Evolutionary conservation across 2,888 invertebrate species (phyloP).

Genomic region (Elegia similella): DNA sequence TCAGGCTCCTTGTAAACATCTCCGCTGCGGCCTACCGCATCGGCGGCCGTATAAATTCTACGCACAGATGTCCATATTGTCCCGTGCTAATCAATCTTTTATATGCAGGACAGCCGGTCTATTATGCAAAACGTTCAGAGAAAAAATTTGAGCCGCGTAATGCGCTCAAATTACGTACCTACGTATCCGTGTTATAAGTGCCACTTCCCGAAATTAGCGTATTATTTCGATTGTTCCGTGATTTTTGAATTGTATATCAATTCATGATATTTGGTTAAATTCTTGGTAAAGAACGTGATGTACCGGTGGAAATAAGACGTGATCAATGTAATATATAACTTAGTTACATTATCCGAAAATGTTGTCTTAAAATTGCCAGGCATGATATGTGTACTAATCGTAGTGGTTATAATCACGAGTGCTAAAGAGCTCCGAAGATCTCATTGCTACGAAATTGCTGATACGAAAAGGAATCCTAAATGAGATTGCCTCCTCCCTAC

Average conservation of each 20-base stretch:
- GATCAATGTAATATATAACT: background rate
- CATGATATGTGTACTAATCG: too few relatives aligned
- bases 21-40: slow-evolving; percentile 42
- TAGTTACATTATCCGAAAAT: too few relatives aligned
- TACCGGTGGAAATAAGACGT: background rate
- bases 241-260: slow-evolving; percentile 2
- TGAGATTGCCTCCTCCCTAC: too few relatives aligned
- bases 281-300: slow-evolving; percentile 8
- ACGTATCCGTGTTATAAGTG: background rate
- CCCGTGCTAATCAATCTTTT: slow-evolving; percentile 44
- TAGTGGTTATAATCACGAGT: too few relatives aligned
- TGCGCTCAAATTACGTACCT: background rate
- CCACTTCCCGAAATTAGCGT: slow-evolving; percentile 10
- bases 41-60: slow-evolving; percentile 48
- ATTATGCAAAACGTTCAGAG: slow-evolving; percentile 67
- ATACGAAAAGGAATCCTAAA: too few relatives aligned
- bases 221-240: slow-evolving; percentile 5
- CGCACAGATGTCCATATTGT: slow-evolving; percentile 44
- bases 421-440: too few relatives aligned
- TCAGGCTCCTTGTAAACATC: slow-evolving; percentile 6
- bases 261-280: background rate
- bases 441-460: too few relatives aligned
- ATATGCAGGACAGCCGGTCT: slow-evolving; percentile 44
- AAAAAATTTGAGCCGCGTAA: slow-evolving; percentile 52
- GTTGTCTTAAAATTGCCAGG: too few relatives aligned